Base-by-base conservation (phyloP, 2,888 invertebrate genomes). In the Acleris holmiana region DNA sequence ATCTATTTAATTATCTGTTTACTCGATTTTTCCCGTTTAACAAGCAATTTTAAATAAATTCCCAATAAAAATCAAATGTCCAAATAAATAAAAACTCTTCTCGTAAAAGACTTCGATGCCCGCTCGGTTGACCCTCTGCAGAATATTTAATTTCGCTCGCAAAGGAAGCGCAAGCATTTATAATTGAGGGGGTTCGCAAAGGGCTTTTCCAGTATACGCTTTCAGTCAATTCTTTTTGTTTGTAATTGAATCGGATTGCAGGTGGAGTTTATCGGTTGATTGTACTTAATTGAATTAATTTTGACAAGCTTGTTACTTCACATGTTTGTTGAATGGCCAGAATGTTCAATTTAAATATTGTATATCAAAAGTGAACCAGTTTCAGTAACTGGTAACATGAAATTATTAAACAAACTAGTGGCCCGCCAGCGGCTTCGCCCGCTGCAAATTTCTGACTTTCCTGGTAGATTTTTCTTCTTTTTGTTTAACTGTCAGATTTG, bases 221-320 rank as follows among this genome's bases (percentile, higher is more conserved):
- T 40, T 40, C 53, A 5, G 53, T 19, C 53, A 40, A 53, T 53
- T 53, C 40, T 15, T 40, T 53, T 53, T 53, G 53, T 40, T 53
- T 53, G 35, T 53, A 21, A 53, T 53, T 21, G n/a, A 53, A 40
- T 4, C 35, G 35, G 13, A 35, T 53, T 40, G 40, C 35, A 51
- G 18, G 35, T 35, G n/a, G 7, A 47, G 17, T 44, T 44, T 3
- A 44, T 44, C 6, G 17, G 44, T 2, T n/a, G 6, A 0, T 44
- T n/a, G 17, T 44, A n/a, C n/a, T n/a, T n/a, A n/a, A 44, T 44
- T 44, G 5, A 17, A 15, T n/a, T n/a, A 15, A 17, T 41, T 41
- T 40, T 35, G 1, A 29, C 29, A 35, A 35, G 35, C 13, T 13
- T 35, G 3, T 13, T 4, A 35, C 1, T 8, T 2, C 4, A 35